Evolutionary conservation across 2,113 vertebrate genomes (phyloP).

Genomic region (Sander vitreus): DNA sequence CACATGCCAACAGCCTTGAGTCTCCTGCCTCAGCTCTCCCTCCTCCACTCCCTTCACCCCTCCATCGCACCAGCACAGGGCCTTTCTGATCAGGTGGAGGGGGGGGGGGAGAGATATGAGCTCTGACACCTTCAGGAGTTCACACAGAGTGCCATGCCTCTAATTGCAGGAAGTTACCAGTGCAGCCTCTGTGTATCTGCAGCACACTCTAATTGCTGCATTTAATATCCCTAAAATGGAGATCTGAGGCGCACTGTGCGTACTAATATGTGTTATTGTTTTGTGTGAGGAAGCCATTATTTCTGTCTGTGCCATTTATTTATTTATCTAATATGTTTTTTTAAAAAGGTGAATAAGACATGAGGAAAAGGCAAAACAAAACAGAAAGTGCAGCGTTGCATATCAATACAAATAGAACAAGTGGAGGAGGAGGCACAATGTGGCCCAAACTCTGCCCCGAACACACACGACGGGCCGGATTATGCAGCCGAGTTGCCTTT

Average conservation of each 20-base stretch:
- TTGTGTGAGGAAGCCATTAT: conserved; percentile 56
- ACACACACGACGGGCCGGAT: conserved; percentile 10
- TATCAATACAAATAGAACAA: conserved; percentile 35
- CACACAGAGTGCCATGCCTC: conserved; percentile 83
- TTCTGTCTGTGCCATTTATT: conserved; percentile 49
- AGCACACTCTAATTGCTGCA: conserved; percentile 78
- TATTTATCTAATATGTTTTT: conserved; percentile 50
- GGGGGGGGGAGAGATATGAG: conserved; percentile 82
- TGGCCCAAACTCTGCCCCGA: conserved; percentile 28
- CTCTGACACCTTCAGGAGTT: conserved; percentile 85
- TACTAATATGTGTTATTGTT: conserved; percentile 68
- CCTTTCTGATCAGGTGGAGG: conserved; percentile 87
- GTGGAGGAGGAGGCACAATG: conserved; percentile 26
- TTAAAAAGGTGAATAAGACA: conserved; percentile 54
- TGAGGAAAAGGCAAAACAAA: conserved; percentile 46
- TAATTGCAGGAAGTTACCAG: conserved; percentile 83
- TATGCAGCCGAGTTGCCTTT: conserved; percentile 43
- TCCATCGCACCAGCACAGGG: conserved; percentile 70
- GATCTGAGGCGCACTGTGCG: conserved; percentile 73
- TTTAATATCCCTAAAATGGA: conserved; percentile 82
- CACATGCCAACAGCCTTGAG: conserved; percentile 84
- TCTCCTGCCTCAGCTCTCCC: conserved; percentile 73
- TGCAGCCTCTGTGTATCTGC: conserved; percentile 67
- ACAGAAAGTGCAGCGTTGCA: conserved; percentile 21
- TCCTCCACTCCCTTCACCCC: conserved; percentile 48